A percentile compares a stretch with the other conserved stretches of the same genome.
phyloP scores from a whole-genome alignment of 2,888 invertebrate genomes.

The Gortyna flavago region DNA sequence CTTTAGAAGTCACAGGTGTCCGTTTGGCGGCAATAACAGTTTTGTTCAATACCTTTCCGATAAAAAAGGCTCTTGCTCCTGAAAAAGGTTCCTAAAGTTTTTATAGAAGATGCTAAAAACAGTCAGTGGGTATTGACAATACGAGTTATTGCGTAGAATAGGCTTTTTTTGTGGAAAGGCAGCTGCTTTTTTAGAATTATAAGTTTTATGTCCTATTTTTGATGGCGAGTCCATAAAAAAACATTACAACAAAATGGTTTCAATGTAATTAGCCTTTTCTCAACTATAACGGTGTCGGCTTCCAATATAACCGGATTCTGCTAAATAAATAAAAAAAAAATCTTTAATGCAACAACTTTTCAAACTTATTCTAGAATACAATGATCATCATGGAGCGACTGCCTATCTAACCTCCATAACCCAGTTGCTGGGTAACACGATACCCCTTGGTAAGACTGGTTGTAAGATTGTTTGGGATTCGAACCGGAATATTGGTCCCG shows the following conservation, averaged over 20 bases:
- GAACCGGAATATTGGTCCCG: no score
- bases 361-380: no score
- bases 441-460: not conserved
- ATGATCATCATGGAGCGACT: not conserved
- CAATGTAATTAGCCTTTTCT: not conserved
- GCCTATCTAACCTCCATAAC: not conserved
- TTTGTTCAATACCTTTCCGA: constrained; percentile 59
- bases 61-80: constrained; percentile 56
- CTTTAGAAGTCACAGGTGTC: constrained; percentile 65
- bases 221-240: not conserved
- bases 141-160: constrained; percentile 39
- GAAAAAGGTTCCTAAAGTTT: constrained; percentile 55
- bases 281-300: not conserved
- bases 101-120: constrained; percentile 48
- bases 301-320: not conserved
- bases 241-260: not conserved
- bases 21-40: constrained; percentile 60
- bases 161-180: not conserved
- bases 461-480: not conserved
- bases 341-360: no score
- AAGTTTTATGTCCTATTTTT: not conserved
- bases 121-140: constrained; percentile 41
- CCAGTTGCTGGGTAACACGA: not conserved
- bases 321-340: no score
- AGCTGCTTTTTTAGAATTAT: not conserved